phyloP scores from a whole-genome alignment of 2,113 vertebrate genomes.

The Typhlomys cinereus region DNA sequence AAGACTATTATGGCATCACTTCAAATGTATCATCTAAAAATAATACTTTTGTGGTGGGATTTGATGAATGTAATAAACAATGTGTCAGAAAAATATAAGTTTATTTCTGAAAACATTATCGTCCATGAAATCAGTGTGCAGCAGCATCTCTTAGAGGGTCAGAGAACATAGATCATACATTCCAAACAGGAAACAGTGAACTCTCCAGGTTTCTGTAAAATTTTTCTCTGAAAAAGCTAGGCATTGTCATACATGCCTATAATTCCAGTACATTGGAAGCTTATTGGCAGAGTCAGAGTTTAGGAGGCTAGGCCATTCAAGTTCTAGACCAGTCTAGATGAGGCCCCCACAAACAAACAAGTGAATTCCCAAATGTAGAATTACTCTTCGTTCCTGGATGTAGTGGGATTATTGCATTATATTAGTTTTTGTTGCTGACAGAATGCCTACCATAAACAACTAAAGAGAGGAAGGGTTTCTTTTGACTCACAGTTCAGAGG shows the following conservation, averaged over 20 bases:
- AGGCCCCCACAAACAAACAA: not conserved
- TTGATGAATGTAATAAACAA: not conserved
- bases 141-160: not conserved
- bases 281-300: not conserved
- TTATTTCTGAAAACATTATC: conserved; percentile 37
- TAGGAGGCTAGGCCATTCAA: not conserved
- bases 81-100: not conserved
- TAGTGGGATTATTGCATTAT: not conserved
- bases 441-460: no score
- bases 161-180: not conserved
- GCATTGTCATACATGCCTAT: not conserved
- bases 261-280: not conserved
- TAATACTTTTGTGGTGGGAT: not conserved
- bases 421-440: not conserved
- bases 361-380: not conserved
- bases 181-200: not conserved
- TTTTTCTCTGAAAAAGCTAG: not conserved
- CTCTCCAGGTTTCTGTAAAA: not conserved
- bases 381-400: not conserved
- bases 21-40: conserved; percentile 35
- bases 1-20: conserved; percentile 1
- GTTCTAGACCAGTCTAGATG: not conserved
- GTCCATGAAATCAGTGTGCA: not conserved
- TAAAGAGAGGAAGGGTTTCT: not conserved
- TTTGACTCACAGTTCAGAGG: not conserved